Base-by-base conservation (phyloP, 35 echinoderm and acorn worm genomes). In the Ophioderma brevispina region DNA sequence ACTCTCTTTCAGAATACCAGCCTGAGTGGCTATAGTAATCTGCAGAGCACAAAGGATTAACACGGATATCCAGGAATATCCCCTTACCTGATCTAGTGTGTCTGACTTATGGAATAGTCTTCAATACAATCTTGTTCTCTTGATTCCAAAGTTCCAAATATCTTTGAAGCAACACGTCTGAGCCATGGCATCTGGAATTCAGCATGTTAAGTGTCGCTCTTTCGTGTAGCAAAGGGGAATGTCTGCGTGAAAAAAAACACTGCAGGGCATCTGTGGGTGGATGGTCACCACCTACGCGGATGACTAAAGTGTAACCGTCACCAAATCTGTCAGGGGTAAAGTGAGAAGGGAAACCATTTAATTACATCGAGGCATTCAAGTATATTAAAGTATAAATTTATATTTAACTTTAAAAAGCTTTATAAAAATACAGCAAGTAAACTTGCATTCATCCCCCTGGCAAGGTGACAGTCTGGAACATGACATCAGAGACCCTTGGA, bases 261-360 rank as follows among this genome's bases (percentile, higher is more conserved):
- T n/a, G 81, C 30, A 99, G 91, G 18, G n/a, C 87, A 11, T 92
- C 75, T 56, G 88, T 63, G 1, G 52, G 38, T 3, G 84, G 87
- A 36, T 76, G 40, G 21, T 94, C 91, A n/a, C 93, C 91, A 2
- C 93, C 85, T 23, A 94, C 87, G 23, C 94, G 75, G 13, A 99
- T 85, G 33, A 87, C 92, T 33, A 99, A 83, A 1, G 88, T 95
- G 77, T 99, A 99, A 18, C 97, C 97, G 88, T 91, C 91, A 55
- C 97, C 97, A 91, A 93, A 99, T 80, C 97, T 99, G 55, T 46
- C n/a, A n/a, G n/a, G n/a, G n/a, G n/a, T n/a, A n/a, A n/a, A n/a
- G n/a, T n/a, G n/a, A n/a, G n/a, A n/a, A n/a, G n/a, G n/a, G n/a
- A n/a, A n/a, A n/a, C n/a, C n/a, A n/a, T n/a, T n/a, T n/a, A n/a